A percentile compares a stretch with the other conserved stretches of the same genome.
These are phyloP conservation scores for Sprattus sprattus DNA, from an alignment of 2,113 vertebrate genomes.

Conservation along the genomic window DNA sequence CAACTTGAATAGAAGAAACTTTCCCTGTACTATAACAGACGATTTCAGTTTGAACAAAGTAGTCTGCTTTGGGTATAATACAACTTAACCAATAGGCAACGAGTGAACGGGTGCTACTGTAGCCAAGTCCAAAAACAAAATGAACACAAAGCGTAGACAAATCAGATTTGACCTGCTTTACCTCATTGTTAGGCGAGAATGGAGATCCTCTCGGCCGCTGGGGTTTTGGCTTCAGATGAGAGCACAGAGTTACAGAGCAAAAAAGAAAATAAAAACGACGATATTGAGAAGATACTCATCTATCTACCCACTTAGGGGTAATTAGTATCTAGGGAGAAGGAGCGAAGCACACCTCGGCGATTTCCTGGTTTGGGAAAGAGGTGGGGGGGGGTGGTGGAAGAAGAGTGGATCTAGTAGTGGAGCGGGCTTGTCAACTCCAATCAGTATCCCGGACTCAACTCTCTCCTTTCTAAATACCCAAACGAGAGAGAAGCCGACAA, in stretches of 20 bases:
- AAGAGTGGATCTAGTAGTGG: conserved; percentile 66
- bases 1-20: background rate
- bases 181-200: conserved; percentile 71
- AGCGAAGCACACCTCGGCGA: conserved; percentile 69
- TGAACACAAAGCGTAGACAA: conserved; percentile 59
- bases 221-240: conserved; percentile 59
- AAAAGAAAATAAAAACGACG: conserved; percentile 35
- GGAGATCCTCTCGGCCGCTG: conserved; percentile 60
- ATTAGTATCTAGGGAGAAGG: conserved; percentile 55
- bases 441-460: conserved; percentile 62
- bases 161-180: conserved; percentile 58
- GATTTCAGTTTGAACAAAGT: background rate
- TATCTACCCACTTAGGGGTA: conserved; percentile 55
- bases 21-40: background rate
- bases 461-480: conserved; percentile 19
- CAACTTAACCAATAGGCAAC: background rate
- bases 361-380: conserved; percentile 74
- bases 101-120: background rate
- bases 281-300: conserved; percentile 49
- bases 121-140: conserved; percentile 37
- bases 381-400: conserved; percentile 51
- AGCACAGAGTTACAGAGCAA: conserved; percentile 49
- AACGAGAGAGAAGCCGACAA: conserved; percentile 10
- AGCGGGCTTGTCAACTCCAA: conserved; percentile 74
- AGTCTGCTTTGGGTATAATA: background rate